Percentiles rank a stretch among this genome's conserved stretches.
phyloP scores from a whole-genome alignment of 2,888 invertebrate genomes.

The Lasius fuliginosus region DNA sequence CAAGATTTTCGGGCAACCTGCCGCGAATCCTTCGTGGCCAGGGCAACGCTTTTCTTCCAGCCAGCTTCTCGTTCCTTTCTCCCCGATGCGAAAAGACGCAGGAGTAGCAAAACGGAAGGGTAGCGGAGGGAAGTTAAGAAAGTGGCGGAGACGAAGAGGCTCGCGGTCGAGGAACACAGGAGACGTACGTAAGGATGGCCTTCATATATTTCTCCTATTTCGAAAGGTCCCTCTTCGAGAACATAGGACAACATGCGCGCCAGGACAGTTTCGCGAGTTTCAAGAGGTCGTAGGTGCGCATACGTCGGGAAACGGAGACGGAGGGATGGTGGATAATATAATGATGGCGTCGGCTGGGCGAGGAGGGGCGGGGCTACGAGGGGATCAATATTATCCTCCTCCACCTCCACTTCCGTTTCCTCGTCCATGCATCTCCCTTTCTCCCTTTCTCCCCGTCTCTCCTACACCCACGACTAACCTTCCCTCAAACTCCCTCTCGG shows the following conservation, averaged over 20 bases:
- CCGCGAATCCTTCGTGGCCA: slow-evolving; percentile 27
- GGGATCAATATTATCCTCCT: slow-evolving; percentile 86
- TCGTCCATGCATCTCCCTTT: slow-evolving; percentile 72
- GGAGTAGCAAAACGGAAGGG: slow-evolving; percentile 42
- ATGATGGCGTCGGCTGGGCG: slow-evolving; percentile 85
- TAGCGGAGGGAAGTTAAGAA: slow-evolving; percentile 1
- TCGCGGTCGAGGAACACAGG: background rate
- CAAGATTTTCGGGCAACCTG: slow-evolving; percentile 47
- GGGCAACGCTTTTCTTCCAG: slow-evolving; percentile 1
- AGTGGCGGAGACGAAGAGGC: background rate
- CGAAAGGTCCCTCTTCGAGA: background rate
- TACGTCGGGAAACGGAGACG: slow-evolving; percentile 77
- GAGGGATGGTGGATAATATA: slow-evolving; percentile 86
- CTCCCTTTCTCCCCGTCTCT: slow-evolving; percentile 60
- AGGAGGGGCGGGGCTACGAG: slow-evolving; percentile 86
- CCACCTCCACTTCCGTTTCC: slow-evolving; percentile 79
- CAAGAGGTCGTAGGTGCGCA: slow-evolving; percentile 74
- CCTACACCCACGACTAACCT: slow-evolving; percentile 60
- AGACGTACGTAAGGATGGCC: background rate
- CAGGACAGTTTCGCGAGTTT: slow-evolving; percentile 69
- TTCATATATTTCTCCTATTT: slow-evolving; percentile 3
- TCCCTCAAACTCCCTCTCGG: slow-evolving; percentile 65
- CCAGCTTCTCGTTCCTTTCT: background rate
- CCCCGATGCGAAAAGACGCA: slow-evolving; percentile 55
- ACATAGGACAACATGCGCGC: slow-evolving; percentile 55